A percentile compares a stretch with the other conserved stretches of the same genome.
phyloP scores from a whole-genome alignment of 2,113 vertebrate genomes.

The Epinephelus lanceolatus region DNA sequence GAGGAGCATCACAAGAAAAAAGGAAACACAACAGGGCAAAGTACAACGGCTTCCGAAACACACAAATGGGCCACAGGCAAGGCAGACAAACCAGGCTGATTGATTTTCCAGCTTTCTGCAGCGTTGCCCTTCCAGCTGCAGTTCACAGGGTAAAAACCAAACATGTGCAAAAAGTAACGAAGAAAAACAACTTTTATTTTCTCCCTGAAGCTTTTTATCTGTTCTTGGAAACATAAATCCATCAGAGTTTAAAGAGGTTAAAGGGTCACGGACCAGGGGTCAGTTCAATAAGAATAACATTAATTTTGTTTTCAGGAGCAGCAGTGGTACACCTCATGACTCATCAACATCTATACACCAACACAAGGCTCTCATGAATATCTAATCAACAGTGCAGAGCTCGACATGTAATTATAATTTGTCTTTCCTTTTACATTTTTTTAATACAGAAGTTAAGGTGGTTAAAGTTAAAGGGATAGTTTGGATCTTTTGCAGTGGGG shows the following conservation, averaged over 20 bases:
- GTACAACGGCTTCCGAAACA: neutral
- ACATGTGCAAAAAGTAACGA: neutral
- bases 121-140: neutral
- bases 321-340: neutral
- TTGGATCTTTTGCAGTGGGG: too few species aligned
- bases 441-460: too few species aligned
- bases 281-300: neutral
- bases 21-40: neutral
- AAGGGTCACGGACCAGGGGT: neutral
- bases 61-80: neutral
- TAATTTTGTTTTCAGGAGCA: neutral
- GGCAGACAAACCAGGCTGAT: neutral
- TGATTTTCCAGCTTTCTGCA: constrained; percentile 13
- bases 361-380: too few species aligned
- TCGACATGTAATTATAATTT: too few species aligned
- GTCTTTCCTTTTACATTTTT: too few species aligned
- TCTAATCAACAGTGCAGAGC: too few species aligned
- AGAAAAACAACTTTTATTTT: neutral
- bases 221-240: neutral
- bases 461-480: too few species aligned
- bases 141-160: neutral
- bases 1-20: neutral
- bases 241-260: neutral
- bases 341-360: too few species aligned
- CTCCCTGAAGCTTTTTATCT: neutral